phyloP scores from a whole-genome alignment of 1,140 invertebrate species.

The Thaumatotibia leucotreta region DNA sequence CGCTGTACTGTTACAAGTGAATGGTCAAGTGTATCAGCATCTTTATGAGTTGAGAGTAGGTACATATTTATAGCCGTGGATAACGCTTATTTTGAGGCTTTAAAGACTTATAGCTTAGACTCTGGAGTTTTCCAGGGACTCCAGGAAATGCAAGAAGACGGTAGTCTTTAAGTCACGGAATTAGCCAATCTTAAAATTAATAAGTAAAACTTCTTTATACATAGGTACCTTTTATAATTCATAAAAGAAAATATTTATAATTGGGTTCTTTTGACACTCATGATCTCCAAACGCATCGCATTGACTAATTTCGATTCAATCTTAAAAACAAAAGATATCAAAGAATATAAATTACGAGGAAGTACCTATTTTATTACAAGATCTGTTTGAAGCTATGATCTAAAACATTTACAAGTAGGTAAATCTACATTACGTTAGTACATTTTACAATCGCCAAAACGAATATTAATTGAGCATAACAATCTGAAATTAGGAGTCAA shows the following conservation, averaged over 20 bases:
- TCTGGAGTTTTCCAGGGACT: no score
- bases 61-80: no score
- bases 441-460: conserved; percentile 2
- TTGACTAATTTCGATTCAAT: not conserved
- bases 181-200: no score
- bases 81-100: no score
- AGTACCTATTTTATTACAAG: conserved; percentile 6
- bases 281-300: not conserved
- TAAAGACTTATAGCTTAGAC: no score
- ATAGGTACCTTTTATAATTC: conserved; percentile 12
- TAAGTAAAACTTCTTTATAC: not conserved
- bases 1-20: no score
- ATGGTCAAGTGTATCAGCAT: no score
- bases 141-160: no score
- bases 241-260: conserved; percentile 10
- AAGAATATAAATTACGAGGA: not conserved
- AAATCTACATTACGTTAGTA: conserved; percentile 1
- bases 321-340: conserved; percentile 6
- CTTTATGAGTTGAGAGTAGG: no score
- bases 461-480: conserved; percentile 13
- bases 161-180: no score
- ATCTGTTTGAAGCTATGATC: conserved; percentile 5
- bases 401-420: conserved; percentile 13
- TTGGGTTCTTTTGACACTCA: conserved; percentile 1
- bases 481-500: not conserved